Conservation (phyloP, 2,797 vertebrate species). For the Etheostoma nigrum region DNA sequence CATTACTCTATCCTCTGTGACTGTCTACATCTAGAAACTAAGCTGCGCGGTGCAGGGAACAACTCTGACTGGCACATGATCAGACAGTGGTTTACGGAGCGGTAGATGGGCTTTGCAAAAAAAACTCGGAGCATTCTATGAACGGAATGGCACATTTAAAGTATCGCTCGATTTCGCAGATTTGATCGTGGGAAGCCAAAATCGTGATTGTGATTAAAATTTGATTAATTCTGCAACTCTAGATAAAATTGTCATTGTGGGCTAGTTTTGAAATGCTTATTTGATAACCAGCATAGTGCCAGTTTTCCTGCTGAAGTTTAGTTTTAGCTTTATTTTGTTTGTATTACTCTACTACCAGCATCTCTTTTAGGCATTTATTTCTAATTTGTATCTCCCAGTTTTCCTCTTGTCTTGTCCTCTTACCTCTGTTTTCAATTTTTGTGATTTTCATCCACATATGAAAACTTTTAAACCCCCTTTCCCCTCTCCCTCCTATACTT, state of each 20-base stretch:
- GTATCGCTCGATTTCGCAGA: too few species aligned
- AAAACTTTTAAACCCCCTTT: slow-evolving; percentile 54
- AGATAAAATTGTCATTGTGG: neutral
- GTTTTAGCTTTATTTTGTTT: slow-evolving; percentile 26
- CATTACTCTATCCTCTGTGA: too few species aligned
- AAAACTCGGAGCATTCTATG: too few species aligned
- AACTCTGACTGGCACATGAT: too few species aligned
- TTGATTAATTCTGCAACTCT: too few species aligned
- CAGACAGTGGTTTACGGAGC: too few species aligned
- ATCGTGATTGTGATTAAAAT: too few species aligned
- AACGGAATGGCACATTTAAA: too few species aligned
- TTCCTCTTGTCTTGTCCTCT: slow-evolving; percentile 22
- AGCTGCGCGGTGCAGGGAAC: too few species aligned
- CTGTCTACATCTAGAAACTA: too few species aligned
- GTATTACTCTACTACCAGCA: neutral
- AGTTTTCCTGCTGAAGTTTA: slow-evolving; percentile 43
- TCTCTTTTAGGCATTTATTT: slow-evolving; percentile 17
- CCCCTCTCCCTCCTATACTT: neutral
- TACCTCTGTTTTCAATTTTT: slow-evolving; percentile 58
- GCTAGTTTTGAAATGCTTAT: slow-evolving; percentile 36
- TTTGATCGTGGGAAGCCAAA: too few species aligned
- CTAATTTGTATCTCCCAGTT: slow-evolving; percentile 23
- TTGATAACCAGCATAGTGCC: slow-evolving; percentile 19
- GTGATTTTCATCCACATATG: slow-evolving; percentile 57
- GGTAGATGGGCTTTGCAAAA: too few species aligned